Evolutionary conservation across 2,888 invertebrate genomes (phyloP), one percentile per base, ranked within the genome.

Genomic region (Lasius fuliginosus): DNA sequence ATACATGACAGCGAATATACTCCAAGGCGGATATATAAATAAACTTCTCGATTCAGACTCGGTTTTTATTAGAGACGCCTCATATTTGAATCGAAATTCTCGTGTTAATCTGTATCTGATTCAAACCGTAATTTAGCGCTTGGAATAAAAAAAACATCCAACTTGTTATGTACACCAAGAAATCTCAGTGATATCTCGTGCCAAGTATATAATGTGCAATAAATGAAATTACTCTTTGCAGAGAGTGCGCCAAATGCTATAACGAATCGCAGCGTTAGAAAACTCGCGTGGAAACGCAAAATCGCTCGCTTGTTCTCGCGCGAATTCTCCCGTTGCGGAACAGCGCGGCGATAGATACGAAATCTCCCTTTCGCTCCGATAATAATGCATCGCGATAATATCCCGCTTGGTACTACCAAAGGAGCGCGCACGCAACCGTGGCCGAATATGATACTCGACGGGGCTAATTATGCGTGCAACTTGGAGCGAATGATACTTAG

Each of bases 351-450:
- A 53, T 46, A 33, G 69, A 79, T 60, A 30, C 27, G 65, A 65
- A 77, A 82, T 87, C 88, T 69, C 27, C 88, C 77, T 85, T 88
- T 86, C 88, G 75, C 79, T 77, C 74, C 82, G 82, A 87, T 86
- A 75, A 88, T 75, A 85, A 88, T 87, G 87, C 85, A 84, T 89
- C 87, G 85, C 69, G 77, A 74, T 77, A 82, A 86, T 88, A 83
- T 53, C 33, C 76, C 75, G 76, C 73, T 64, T 46, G 79, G 58
- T 73, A 36, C 71, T 81, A 82, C 83, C 77, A 77, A 85, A 87
- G 83, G 36, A 58, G 62, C 42, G 76, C 9, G 71, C 89, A 83
- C 74, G 89, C 85, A 83, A 82, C 68, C 84, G 62, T 69, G 60
- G 56, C 87, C 87, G 83, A 89, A 89, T 89, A 86, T 73, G 87